phyloP scores from a whole-genome alignment of 2,797 vertebrate genomes.

The Alfaro cultratus region DNA sequence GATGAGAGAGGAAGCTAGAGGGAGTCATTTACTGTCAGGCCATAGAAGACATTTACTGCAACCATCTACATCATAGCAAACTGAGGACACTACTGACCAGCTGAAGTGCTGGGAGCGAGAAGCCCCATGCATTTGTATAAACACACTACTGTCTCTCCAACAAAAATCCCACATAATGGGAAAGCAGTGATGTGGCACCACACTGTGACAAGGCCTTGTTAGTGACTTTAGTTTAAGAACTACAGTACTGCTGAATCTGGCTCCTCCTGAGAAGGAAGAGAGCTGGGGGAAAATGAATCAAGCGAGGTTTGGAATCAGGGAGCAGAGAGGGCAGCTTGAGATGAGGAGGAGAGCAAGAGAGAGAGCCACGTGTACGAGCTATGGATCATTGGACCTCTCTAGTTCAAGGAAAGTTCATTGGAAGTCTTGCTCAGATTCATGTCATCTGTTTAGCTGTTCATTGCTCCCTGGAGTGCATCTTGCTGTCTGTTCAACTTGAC shows the following conservation, averaged over 20 bases:
- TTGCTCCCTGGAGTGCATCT: constrained; percentile 66
- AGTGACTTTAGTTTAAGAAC: constrained; percentile 76
- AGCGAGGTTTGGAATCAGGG: constrained; percentile 26
- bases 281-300: constrained; percentile 39
- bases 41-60: no score
- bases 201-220: constrained; percentile 76
- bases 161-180: constrained; percentile 72
- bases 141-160: constrained; percentile 74
- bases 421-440: constrained; percentile 66
- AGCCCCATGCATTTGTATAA: constrained; percentile 60
- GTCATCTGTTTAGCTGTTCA: constrained; percentile 75
- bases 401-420: constrained; percentile 79
- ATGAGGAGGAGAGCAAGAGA: constrained; percentile 5
- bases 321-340: constrained; percentile 25
- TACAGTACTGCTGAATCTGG: constrained; percentile 51
- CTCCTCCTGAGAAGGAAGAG: constrained; percentile 42
- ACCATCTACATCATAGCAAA: constrained; percentile 19
- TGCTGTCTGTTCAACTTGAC: constrained; percentile 67
- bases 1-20: no score
- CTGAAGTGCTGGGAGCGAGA: constrained; percentile 28
- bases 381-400: constrained; percentile 64
- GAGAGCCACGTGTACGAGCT: constrained; percentile 33
- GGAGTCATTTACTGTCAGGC: no score
- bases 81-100: constrained; percentile 61
- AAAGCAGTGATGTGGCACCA: constrained; percentile 73